Evolutionary conservation across 2,797 vertebrate species (phyloP).

Genomic region (Hoplostethus mediterraneus): DNA sequence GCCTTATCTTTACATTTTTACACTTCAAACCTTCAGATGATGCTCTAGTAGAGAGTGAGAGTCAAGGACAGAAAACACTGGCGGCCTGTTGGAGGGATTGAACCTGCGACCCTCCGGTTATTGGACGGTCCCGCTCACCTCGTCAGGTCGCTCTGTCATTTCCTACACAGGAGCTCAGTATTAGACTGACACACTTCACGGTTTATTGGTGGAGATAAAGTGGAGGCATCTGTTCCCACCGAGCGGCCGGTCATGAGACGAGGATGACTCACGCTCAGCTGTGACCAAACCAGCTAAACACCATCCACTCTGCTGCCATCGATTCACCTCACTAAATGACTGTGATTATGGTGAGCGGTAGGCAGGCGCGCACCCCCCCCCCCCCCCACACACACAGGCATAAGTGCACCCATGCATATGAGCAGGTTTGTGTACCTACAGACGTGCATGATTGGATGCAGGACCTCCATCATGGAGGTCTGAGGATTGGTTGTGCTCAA

Average conservation of each 20-base stretch:
- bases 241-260: conserved; percentile 62
- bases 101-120: neutral
- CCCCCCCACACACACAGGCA: neutral
- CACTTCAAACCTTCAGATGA: conserved; percentile 56
- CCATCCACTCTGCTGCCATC: conserved; percentile 14
- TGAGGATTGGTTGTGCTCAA: too few species aligned
- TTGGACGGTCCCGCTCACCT: neutral
- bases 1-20: conserved; percentile 64
- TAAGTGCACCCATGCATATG: neutral
- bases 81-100: neutral
- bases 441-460: neutral
- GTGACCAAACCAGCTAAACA: conserved; percentile 29
- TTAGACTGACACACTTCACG: conserved; percentile 64
- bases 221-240: conserved; percentile 57
- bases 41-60: conserved; percentile 7
- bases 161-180: conserved; percentile 14
- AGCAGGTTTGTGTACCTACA: conserved; percentile 5
- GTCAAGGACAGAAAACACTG: neutral
- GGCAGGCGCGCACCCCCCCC: neutral
- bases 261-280: conserved; percentile 73
- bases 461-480: too few species aligned
- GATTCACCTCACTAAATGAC: conserved; percentile 19
- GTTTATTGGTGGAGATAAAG: conserved; percentile 61
- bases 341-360: conserved; percentile 37
- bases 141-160: conserved; percentile 2